Evolutionary conservation across 2,113 vertebrate species (phyloP).

Genomic region (Brevimyrus niger): DNA sequence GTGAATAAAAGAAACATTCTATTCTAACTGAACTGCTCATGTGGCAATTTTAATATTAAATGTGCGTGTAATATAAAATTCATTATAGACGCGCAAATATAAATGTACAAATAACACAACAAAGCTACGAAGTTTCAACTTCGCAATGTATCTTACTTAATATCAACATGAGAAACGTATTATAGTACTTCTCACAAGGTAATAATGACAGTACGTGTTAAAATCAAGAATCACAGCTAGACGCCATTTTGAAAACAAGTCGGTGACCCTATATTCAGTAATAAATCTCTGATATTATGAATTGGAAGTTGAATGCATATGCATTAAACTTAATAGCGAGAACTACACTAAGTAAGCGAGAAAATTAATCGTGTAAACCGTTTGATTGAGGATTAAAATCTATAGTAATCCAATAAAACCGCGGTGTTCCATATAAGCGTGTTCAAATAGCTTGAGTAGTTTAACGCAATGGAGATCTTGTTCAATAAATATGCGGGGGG

Average conservation of each 20-base stretch:
- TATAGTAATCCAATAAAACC: neutral
- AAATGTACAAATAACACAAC: neutral
- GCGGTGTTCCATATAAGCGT: neutral
- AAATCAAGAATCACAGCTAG: neutral
- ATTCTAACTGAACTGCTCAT: neutral
- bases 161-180: neutral
- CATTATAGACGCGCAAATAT: neutral
- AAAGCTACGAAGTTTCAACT: neutral
- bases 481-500: neutral
- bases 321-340: neutral
- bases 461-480: neutral
- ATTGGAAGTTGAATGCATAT: neutral
- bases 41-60: neutral
- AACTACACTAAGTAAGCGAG: neutral
- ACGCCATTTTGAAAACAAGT: neutral
- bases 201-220: neutral
- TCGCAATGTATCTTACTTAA: neutral
- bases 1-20: neutral
- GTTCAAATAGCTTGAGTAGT: neutral
- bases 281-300: neutral
- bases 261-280: neutral
- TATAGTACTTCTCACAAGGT: neutral
- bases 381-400: neutral
- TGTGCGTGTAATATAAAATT: neutral
- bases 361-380: neutral